Percentiles rank a stretch among this genome's conserved stretches.
Conservation (phyloP, 2,797 vertebrate genomes). For the Podargus strigoides region DNA sequence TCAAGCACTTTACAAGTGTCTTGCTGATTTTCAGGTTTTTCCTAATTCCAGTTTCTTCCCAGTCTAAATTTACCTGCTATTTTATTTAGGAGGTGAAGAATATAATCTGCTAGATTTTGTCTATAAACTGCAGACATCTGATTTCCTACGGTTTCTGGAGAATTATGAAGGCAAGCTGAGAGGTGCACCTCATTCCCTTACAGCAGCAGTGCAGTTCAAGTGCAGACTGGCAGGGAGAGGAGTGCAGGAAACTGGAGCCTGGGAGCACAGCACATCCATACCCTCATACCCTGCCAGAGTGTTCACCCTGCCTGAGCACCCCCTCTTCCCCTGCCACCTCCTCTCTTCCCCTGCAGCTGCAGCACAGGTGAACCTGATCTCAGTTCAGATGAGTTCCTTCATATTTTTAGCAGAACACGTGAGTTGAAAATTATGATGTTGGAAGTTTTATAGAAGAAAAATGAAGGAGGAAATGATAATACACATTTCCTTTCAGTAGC, state of each 20-base stretch:
- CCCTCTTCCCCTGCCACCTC: background rate
- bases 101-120: background rate
- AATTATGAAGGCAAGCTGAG: background rate
- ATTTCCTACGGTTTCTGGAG: background rate
- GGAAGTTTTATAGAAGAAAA: background rate
- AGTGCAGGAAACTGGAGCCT: background rate
- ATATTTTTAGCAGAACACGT: background rate
- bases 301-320: background rate
- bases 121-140: background rate
- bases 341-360: background rate
- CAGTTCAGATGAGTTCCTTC: background rate
- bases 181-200: background rate
- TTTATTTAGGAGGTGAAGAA: background rate
- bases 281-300: background rate
- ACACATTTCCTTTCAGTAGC: background rate
- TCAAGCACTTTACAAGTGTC: background rate
- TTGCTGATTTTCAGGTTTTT: slow-evolving; percentile 18
- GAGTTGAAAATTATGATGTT: background rate
- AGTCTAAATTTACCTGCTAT: background rate
- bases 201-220: background rate
- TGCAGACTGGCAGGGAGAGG: background rate
- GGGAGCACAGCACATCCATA: background rate
- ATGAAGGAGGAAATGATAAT: background rate
- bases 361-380: background rate
- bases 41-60: background rate